A percentile compares a stretch with the other conserved stretches of the same genome.
phyloP scores from a whole-genome alignment of 1,140 invertebrate species.

The Pinna nobilis region DNA sequence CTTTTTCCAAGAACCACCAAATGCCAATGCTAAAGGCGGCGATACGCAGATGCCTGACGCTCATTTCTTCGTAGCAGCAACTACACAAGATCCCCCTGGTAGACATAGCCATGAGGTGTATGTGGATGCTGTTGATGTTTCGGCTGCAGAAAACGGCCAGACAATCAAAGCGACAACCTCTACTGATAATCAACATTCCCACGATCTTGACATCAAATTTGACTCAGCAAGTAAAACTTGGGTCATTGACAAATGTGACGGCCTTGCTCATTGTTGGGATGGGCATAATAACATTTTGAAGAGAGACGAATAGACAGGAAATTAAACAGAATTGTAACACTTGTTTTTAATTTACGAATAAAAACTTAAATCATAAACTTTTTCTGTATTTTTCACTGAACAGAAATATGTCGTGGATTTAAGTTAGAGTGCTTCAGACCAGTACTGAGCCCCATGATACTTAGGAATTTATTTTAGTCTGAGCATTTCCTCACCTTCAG shows the following conservation, averaged over 20 bases:
- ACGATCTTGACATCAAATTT: slow-evolving; percentile 33
- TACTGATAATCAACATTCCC: slow-evolving; percentile 41
- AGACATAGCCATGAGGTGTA: slow-evolving; percentile 31
- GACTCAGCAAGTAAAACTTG: slow-evolving; percentile 30
- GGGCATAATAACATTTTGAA: slow-evolving; percentile 31
- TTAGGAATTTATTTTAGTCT: no score
- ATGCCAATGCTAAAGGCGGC: slow-evolving; percentile 11
- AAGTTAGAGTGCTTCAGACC: no score
- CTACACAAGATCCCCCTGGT: slow-evolving; percentile 32
- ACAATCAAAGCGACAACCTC: slow-evolving; percentile 30
- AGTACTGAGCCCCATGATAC: no score
- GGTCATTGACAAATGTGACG: slow-evolving; percentile 38
- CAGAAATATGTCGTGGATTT: no score
- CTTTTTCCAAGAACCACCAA: slow-evolving; percentile 21
- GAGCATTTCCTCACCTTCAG: no score
- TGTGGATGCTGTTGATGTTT: slow-evolving; percentile 11
- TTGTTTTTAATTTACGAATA: no score
- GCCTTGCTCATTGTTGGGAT: slow-evolving; percentile 39
- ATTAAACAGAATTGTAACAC: no score
- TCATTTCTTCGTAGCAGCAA: slow-evolving; percentile 26
- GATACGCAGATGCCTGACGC: slow-evolving; percentile 11
- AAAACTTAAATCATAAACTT: no score
- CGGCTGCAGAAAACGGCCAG: neutral
- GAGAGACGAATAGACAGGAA: no score
- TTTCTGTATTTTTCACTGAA: no score